Percentiles rank a stretch among this genome's conserved stretches.
These are phyloP conservation scores for Pinna nobilis DNA, from an alignment of 1,140 invertebrate species.

Conservation along the genomic window DNA sequence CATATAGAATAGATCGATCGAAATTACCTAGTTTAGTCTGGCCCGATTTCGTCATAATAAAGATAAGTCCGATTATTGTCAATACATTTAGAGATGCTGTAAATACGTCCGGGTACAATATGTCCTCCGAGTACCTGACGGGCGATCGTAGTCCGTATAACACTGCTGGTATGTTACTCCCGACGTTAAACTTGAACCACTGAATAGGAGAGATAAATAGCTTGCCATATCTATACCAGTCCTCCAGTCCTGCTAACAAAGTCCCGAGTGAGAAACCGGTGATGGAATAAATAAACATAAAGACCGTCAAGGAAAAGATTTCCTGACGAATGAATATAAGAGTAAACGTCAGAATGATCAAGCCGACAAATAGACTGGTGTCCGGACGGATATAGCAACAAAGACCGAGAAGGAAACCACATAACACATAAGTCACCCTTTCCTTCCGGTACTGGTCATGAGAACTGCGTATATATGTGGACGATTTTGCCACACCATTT, in stretches of 20 bases:
- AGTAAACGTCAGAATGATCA: constrained; percentile 10
- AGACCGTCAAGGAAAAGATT: not conserved
- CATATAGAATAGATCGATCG: not conserved
- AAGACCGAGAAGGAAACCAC: constrained; percentile 56
- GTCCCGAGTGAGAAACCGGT: constrained; percentile 35
- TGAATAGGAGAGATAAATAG: constrained; percentile 59
- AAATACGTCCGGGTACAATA: constrained; percentile 39
- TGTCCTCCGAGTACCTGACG: constrained; percentile 37
- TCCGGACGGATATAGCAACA: constrained; percentile 58
- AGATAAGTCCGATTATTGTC: constrained; percentile 1
- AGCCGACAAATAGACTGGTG: constrained; percentile 42
- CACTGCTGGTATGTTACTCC: constrained; percentile 42
- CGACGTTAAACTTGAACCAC: constrained; percentile 66
- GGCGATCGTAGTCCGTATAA: constrained; percentile 50
- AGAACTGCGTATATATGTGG: too few relatives aligned
- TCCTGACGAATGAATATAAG: constrained; percentile 1
- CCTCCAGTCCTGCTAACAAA: constrained; percentile 50
- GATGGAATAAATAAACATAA: not conserved
- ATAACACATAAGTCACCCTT: not conserved
- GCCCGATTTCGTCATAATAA: not conserved
- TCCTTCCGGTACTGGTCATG: not conserved
- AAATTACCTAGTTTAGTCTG: not conserved
- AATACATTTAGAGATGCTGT: constrained; percentile 15
- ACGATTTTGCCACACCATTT: too few relatives aligned
- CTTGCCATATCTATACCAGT: constrained; percentile 55